phyloP scores from a whole-genome alignment of 37 sponge, comb jelly and placozoan species.

The Diacarnus erythraeanus region DNA sequence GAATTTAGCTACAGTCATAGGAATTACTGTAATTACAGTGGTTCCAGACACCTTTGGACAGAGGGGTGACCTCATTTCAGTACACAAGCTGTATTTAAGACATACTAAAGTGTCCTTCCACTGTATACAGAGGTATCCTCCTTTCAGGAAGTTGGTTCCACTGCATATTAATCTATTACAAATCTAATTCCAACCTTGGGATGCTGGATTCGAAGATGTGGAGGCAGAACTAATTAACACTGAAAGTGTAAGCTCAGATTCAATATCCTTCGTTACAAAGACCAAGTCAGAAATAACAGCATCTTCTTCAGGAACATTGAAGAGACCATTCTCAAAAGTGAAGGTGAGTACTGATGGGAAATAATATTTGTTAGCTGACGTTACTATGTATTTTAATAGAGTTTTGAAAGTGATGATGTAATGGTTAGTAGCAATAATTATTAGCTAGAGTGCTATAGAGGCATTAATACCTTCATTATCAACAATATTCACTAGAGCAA shows the following conservation, averaged over 20 bases:
- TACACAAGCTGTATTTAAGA: no score
- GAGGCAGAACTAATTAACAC: not conserved
- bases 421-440: not conserved
- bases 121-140: no score
- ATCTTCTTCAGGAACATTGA: slow-evolving; percentile 2
- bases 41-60: no score
- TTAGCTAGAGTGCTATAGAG: not conserved
- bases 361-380: no score
- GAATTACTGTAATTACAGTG: not conserved
- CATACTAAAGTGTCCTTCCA: no score
- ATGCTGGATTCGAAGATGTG: not conserved
- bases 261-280: not conserved
- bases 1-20: not conserved
- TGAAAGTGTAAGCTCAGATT: slow-evolving; percentile 4
- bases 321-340: not conserved
- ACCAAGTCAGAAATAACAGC: not conserved
- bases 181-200: no score
- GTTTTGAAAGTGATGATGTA: no score
- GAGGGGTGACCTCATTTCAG: no score
- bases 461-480: slow-evolving; percentile 22
- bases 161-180: no score
- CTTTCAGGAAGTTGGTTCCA: no score
- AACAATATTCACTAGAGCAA: not conserved
- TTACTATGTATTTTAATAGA: no score
- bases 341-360: slow-evolving; percentile 1